These are phyloP conservation scores for Triplophysa bombifrons DNA, from an alignment of 2,797 vertebrate genomes.

Conservation along the genomic window DNA sequence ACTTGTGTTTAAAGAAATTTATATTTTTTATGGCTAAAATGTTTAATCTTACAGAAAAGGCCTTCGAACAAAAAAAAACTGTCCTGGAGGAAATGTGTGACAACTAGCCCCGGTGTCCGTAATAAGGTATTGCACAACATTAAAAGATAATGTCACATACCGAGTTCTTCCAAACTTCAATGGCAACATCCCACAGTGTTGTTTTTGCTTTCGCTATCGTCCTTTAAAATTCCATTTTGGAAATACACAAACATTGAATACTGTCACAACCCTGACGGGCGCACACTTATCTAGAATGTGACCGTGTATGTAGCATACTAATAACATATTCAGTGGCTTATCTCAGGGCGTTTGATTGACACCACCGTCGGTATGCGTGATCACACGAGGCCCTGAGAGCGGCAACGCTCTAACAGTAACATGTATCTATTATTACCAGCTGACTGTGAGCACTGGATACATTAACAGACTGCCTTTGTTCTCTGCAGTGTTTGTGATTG, in stretches of 20 bases:
- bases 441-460: slow-evolving; percentile 41
- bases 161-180: not conserved
- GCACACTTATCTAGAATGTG: slow-evolving; percentile 49
- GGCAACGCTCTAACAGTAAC: slow-evolving; percentile 56
- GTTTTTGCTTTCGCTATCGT: slow-evolving; percentile 32
- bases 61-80: not conserved
- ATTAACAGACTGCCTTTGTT: slow-evolving; percentile 52
- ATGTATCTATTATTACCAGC: slow-evolving; percentile 50
- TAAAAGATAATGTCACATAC: not conserved
- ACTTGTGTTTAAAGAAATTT: not conserved
- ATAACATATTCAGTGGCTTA: slow-evolving; percentile 68
- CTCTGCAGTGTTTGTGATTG: slow-evolving; percentile 64
- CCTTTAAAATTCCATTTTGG: slow-evolving; percentile 59
- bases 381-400: slow-evolving; percentile 67
- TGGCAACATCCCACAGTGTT: not conserved
- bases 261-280: slow-evolving; percentile 56
- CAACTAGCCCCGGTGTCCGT: not conserved
- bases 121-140: not conserved
- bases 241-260: slow-evolving; percentile 63
- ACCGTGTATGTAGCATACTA: slow-evolving; percentile 67
- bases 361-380: slow-evolving; percentile 71
- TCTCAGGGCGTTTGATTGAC: slow-evolving; percentile 55
- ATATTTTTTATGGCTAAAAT: not conserved
- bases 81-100: not conserved
- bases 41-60: not conserved